Evolutionary conservation across 2,113 vertebrate species (phyloP).

Genomic region (Vanacampus margaritifer): DNA sequence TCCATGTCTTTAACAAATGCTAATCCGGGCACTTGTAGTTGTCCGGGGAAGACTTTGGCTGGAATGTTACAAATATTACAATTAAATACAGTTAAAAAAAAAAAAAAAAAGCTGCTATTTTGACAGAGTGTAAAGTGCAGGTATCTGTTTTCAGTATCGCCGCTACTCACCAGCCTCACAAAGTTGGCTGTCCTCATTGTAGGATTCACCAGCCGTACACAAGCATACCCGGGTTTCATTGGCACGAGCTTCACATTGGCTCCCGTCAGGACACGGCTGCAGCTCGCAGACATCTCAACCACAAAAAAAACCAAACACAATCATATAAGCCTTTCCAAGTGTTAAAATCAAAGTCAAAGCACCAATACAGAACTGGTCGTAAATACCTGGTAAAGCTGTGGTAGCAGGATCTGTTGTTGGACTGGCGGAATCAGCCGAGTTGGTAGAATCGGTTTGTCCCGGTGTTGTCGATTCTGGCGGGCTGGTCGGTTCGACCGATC

Average conservation of each 20-base stretch:
- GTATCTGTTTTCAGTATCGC: no score
- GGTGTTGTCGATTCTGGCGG: background rate
- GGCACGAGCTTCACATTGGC: constrained; percentile 34
- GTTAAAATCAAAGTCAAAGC: background rate
- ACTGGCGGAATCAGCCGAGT: background rate
- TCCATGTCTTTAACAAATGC: accelerated
- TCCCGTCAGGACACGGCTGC: constrained; percentile 35
- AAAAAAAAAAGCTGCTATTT: background rate
- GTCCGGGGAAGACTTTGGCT: constrained; percentile 59
- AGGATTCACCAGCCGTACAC: constrained; percentile 46
- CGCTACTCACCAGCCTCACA: constrained; percentile 38
- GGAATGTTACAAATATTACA: constrained; percentile 14
- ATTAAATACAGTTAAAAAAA: background rate
- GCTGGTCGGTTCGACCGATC: background rate
- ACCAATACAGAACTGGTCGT: background rate
- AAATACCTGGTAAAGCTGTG: constrained; percentile 9
- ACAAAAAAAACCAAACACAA: background rate
- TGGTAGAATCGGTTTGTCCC: background rate
- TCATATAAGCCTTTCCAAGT: background rate
- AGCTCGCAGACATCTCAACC: constrained; percentile 27
- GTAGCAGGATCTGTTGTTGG: background rate
- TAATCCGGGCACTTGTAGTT: accelerated
- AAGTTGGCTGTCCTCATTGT: accelerated
- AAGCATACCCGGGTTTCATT: constrained; percentile 15
- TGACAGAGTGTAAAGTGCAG: no score